Percentiles rank a stretch among this genome's conserved stretches.
phyloP scores from a whole-genome alignment of 2,113 vertebrate species.

The Xenotilapia caudafasciata region DNA sequence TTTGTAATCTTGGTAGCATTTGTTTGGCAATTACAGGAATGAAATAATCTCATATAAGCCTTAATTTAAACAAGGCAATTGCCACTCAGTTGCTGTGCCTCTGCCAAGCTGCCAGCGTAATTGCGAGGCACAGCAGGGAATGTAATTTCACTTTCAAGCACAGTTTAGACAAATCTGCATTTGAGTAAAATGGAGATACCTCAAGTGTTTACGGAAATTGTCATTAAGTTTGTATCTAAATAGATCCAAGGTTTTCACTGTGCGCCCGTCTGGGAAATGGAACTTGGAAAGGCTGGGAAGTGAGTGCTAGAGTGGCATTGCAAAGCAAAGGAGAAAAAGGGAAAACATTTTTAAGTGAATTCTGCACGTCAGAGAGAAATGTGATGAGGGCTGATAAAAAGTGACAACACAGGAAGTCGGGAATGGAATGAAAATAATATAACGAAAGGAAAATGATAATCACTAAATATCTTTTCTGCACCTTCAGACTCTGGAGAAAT shows the following conservation, averaged over 20 bases:
- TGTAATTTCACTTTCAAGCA: constrained; percentile 16
- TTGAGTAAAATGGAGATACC: constrained; percentile 9
- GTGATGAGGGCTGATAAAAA: not conserved
- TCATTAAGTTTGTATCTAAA: constrained; percentile 30
- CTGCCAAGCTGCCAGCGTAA: constrained; percentile 37
- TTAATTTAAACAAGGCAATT: constrained; percentile 16
- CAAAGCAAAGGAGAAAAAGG: not conserved
- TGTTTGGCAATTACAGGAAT: not conserved
- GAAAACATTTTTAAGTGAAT: not conserved
- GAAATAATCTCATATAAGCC: not conserved
- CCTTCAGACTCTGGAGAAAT: not conserved
- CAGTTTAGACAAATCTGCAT: constrained; percentile 37
- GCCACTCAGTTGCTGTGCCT: not conserved
- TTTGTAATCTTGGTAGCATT: not conserved
- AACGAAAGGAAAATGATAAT: not conserved
- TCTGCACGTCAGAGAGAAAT: not conserved
- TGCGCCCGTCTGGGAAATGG: not conserved
- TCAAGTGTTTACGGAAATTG: constrained; percentile 31
- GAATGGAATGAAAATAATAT: not conserved
- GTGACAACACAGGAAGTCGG: not conserved
- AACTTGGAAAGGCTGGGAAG: not conserved
- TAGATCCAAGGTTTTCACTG: not conserved
- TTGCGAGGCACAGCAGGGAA: constrained; percentile 41
- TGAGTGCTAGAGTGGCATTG: not conserved
- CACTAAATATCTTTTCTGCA: not conserved